phyloP scores from a whole-genome alignment of 2,797 vertebrate genomes.

The Eidolon dupreanum region DNA sequence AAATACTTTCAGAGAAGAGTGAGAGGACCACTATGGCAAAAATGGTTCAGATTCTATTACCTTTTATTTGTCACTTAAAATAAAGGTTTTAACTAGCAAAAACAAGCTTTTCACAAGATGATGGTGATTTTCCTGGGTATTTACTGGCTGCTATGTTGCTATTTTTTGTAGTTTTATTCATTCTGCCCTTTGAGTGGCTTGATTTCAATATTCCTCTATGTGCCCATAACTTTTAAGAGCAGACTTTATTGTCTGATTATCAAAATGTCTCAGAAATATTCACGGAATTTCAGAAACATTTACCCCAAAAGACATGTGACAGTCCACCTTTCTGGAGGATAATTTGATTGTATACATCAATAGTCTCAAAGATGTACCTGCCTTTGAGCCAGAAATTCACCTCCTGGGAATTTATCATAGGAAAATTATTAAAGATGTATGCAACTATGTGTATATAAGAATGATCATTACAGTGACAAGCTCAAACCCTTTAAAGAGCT shows the following conservation, averaged over 20 bases:
- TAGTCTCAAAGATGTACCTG: background rate
- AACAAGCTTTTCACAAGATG: background rate
- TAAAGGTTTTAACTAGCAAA: slow-evolving; percentile 41
- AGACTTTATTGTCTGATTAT: background rate
- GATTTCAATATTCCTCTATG: background rate
- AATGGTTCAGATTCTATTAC: background rate
- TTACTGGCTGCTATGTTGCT: background rate
- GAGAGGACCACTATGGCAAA: background rate
- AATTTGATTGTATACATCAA: background rate
- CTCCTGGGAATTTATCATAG: background rate
- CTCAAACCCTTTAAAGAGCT: background rate
- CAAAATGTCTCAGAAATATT: slow-evolving; percentile 4
- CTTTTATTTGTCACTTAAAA: slow-evolving; percentile 17
- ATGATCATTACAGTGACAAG: background rate
- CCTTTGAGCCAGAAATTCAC: background rate
- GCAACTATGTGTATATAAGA: background rate
- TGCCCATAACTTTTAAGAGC: background rate
- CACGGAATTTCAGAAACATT: background rate
- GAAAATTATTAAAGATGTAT: background rate
- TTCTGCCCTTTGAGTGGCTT: background rate
- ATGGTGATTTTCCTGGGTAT: background rate
- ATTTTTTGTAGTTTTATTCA: background rate
- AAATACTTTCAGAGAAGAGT: background rate
- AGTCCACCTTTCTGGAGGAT: background rate
- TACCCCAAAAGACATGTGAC: background rate